A percentile compares a stretch with the other conserved stretches of the same genome.
phyloP scores from a whole-genome alignment of 2,113 vertebrate genomes.

The Cavia aperea region DNA sequence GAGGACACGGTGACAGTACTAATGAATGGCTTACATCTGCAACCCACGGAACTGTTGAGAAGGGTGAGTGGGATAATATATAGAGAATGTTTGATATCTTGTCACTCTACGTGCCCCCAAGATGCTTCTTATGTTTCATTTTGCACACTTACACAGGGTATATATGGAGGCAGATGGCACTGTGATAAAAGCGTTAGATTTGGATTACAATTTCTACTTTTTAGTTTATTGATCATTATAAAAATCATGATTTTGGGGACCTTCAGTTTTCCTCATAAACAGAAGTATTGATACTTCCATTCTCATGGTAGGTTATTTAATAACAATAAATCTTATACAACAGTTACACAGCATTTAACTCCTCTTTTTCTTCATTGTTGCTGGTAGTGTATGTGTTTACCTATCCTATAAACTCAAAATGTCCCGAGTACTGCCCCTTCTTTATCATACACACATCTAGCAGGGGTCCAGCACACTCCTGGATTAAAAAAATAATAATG shows the following conservation, averaged over 20 bases:
- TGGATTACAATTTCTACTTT: background rate
- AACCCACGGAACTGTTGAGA: background rate
- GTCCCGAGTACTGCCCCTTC: background rate
- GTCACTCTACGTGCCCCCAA: background rate
- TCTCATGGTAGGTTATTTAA: conserved; percentile 17
- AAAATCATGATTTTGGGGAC: conserved; percentile 13
- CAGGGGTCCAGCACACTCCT: background rate
- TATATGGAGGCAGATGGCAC: background rate
- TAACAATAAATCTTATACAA: background rate
- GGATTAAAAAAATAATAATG: background rate
- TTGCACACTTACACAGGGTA: background rate
- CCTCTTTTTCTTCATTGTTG: background rate
- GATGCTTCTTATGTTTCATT: background rate
- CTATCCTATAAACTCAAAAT: background rate
- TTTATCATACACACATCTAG: background rate
- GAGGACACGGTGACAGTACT: background rate
- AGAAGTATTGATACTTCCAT: background rate
- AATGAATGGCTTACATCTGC: background rate
- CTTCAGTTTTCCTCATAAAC: background rate
- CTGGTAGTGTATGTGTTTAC: background rate
- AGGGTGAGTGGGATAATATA: background rate
- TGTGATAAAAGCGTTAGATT: background rate
- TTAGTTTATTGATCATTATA: background rate
- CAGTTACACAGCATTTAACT: background rate
- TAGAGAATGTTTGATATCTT: background rate